These are phyloP conservation scores for Pimephales promelas DNA, from an alignment of 2,113 vertebrate species.

Conservation along the genomic window DNA sequence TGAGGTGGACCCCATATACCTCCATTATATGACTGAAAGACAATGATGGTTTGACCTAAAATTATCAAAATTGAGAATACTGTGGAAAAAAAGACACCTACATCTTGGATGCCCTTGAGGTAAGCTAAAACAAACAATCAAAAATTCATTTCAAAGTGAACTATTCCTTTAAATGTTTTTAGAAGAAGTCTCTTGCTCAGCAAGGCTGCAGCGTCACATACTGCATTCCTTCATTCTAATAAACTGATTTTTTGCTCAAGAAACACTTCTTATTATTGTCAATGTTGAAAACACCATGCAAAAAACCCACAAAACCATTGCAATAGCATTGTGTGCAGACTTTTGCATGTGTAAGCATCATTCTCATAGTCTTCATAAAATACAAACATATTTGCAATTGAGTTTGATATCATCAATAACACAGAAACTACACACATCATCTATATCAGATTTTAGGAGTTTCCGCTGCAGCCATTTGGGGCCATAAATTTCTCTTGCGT, in stretches of 20 bases:
- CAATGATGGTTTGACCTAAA: no score
- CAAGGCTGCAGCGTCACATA: not conserved
- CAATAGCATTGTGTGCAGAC: not conserved
- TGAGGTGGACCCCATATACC: no score
- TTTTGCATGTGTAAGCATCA: not conserved
- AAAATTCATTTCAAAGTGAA: no score
- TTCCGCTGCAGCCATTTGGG: constrained; percentile 8
- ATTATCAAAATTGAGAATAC: no score
- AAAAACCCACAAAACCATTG: no score
- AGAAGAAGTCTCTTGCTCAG: no score
- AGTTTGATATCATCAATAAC: not conserved
- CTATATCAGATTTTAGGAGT: constrained; percentile 21
- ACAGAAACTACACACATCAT: constrained; percentile 22
- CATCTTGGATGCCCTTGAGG: no score
- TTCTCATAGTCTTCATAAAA: not conserved
- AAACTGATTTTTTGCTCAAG: not conserved
- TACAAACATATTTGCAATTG: not conserved
- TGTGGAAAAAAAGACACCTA: no score
- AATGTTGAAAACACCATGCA: not conserved
- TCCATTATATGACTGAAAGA: no score
- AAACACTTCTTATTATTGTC: not conserved
- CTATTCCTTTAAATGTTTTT: no score
- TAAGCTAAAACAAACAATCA: no score
- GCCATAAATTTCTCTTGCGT: constrained; percentile 17
- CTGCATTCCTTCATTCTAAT: not conserved